Conservation (phyloP, 2,888 invertebrate genomes). For the Caenorhabditis sulstoni region DNA sequence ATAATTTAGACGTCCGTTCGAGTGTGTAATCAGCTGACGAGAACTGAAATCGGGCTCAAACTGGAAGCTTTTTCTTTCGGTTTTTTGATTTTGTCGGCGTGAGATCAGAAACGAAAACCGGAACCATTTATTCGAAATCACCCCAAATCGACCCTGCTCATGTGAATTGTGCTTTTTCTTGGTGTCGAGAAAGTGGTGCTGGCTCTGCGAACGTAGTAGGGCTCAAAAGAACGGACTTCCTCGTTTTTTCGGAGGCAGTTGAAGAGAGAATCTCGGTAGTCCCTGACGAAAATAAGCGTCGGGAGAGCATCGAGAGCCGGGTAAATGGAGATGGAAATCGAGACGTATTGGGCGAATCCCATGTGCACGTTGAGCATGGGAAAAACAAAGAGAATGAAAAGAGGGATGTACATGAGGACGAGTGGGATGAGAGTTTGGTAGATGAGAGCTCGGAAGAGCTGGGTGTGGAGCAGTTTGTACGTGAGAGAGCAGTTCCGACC, state of each 20-base stretch:
- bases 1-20: no score
- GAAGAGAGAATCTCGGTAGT: conserved; percentile 23
- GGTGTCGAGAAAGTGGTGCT: conserved; percentile 22
- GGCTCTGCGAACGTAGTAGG: conserved; percentile 32
- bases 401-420: conserved; percentile 33
- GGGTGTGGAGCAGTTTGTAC: conserved; percentile 37
- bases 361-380: conserved; percentile 38
- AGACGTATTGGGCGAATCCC: conserved; percentile 38
- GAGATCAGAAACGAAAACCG: not conserved
- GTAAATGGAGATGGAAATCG: conserved; percentile 36
- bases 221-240: conserved; percentile 7
- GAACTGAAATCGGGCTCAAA: no score
- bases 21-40: no score
- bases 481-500: conserved; percentile 23
- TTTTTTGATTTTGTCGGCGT: not conserved
- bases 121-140: not conserved
- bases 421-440: conserved; percentile 38
- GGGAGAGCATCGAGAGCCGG: conserved; percentile 49
- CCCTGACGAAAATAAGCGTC: conserved; percentile 25
- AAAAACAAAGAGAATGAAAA: conserved; percentile 30
- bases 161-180: conserved; percentile 15
- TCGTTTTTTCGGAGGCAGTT: not conserved
- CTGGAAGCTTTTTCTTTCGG: not conserved
- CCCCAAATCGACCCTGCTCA: conserved; percentile 11
- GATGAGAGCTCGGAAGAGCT: conserved; percentile 35